Conservation (phyloP, 2,113 vertebrate genomes). For the Rhinoptilus africanus region DNA sequence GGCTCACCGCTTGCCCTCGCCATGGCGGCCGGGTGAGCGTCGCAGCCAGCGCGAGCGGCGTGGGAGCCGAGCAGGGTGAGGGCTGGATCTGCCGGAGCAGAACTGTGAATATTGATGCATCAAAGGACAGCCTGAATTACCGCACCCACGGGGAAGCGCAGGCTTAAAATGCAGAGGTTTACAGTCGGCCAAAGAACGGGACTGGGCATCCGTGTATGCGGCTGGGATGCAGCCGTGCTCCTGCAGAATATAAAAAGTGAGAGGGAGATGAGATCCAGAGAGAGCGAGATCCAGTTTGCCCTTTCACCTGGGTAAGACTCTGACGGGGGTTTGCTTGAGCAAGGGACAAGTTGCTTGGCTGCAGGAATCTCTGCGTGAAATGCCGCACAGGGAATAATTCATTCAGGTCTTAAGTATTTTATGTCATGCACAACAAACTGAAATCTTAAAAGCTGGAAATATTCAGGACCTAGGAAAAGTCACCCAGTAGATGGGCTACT, state of each 20-base stretch:
- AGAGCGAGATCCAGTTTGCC: not conserved
- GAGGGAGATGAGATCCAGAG: not conserved
- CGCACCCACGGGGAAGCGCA: not conserved
- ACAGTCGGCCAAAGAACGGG: not conserved
- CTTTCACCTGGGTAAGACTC: not conserved
- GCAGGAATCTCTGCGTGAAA: not conserved
- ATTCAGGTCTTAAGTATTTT: not conserved
- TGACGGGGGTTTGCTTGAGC: not conserved
- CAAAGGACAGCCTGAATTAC: not conserved
- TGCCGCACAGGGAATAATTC: not conserved
- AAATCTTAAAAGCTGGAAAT: not conserved
- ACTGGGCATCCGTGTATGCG: not conserved
- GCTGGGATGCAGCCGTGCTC: not conserved
- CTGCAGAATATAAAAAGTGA: not conserved
- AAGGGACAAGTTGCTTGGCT: not conserved
- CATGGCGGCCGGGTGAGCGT: not conserved
- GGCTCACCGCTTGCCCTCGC: accelerated
- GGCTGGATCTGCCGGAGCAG: not conserved
- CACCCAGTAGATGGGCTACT: not conserved
- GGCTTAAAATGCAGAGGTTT: not conserved
- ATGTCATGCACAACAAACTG: not conserved
- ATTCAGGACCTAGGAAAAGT: not conserved
- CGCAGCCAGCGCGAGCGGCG: accelerated
- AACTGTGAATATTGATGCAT: not conserved
- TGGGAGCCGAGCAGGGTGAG: not conserved